These are phyloP conservation scores for Ametastegia equiseti DNA, from an alignment of 2,888 invertebrate genomes.

Conservation along the genomic window DNA sequence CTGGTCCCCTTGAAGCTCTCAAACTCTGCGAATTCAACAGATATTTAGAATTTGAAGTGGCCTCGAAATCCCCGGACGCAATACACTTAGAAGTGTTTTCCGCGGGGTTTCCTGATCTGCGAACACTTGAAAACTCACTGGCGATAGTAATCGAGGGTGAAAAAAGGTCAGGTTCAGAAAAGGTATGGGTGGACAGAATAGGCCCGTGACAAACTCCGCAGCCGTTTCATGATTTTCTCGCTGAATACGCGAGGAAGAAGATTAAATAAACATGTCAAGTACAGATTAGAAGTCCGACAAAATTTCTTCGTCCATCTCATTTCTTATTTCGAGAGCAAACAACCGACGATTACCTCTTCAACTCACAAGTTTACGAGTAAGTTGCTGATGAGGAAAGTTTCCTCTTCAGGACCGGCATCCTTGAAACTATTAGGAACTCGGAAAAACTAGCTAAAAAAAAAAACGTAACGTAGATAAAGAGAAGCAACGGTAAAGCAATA, in stretches of 20 bases:
- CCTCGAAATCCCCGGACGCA: background rate
- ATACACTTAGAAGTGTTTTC: background rate
- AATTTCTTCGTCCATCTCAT: background rate
- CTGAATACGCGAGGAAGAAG: background rate
- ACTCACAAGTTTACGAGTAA: background rate
- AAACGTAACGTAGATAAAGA: background rate
- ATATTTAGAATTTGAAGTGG: background rate
- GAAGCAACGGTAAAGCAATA: background rate
- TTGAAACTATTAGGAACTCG: no score
- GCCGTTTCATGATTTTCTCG: background rate
- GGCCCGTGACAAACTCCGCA: background rate
- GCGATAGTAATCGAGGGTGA: background rate
- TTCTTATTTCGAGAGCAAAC: background rate
- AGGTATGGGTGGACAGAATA: background rate
- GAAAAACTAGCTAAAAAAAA: no score
- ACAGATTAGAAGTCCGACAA: background rate
- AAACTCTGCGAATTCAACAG: background rate
- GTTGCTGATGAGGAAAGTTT: background rate
- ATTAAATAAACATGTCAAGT: background rate
- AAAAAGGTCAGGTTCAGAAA: background rate
- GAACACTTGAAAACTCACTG: background rate
- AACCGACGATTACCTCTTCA: background rate
- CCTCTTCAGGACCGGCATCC: no score
- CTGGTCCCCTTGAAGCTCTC: no score
- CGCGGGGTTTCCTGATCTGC: background rate